A percentile compares a stretch with the other conserved stretches of the same genome.
Evolutionary conservation across 2,797 vertebrate genomes (phyloP).

Genomic region (Tangara arthus): DNA sequence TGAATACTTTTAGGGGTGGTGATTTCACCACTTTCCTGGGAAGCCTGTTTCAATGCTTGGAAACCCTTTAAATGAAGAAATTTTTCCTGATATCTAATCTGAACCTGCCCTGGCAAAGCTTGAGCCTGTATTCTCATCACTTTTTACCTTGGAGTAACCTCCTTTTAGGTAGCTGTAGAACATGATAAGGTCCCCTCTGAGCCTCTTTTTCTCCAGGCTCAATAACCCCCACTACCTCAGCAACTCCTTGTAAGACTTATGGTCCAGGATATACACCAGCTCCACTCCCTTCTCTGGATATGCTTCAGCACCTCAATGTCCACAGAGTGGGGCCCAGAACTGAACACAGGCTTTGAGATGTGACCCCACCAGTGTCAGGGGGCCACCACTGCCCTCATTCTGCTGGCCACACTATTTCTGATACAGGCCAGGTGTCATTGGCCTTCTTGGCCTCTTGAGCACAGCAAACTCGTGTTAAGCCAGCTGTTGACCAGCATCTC

Average conservation of each 20-base stretch:
- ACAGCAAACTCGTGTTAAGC: not conserved
- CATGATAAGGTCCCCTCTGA: not conserved
- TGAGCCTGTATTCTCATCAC: not conserved
- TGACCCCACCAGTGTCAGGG: no score
- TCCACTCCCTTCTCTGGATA: not conserved
- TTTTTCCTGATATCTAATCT: not conserved
- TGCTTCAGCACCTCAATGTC: not conserved
- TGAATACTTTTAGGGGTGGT: not conserved
- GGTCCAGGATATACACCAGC: not conserved
- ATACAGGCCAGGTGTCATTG: not conserved
- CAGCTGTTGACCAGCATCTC: not conserved
- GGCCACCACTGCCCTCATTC: not conserved
- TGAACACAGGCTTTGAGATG: fast-evolving
- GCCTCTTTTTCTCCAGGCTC: not conserved
- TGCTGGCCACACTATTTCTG: not conserved
- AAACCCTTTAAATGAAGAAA: not conserved
- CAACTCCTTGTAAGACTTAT: not conserved
- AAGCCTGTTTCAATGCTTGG: not conserved
- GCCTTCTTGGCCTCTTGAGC: not conserved
- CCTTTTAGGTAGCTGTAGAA: not conserved
- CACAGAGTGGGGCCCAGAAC: not conserved
- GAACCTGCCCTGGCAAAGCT: not conserved
- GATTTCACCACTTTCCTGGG: not conserved
- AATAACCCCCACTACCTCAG: not conserved
- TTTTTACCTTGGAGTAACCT: not conserved